These are phyloP conservation scores for Istiophorus platypterus DNA, from an alignment of 2,113 vertebrate species.

Conservation along the genomic window DNA sequence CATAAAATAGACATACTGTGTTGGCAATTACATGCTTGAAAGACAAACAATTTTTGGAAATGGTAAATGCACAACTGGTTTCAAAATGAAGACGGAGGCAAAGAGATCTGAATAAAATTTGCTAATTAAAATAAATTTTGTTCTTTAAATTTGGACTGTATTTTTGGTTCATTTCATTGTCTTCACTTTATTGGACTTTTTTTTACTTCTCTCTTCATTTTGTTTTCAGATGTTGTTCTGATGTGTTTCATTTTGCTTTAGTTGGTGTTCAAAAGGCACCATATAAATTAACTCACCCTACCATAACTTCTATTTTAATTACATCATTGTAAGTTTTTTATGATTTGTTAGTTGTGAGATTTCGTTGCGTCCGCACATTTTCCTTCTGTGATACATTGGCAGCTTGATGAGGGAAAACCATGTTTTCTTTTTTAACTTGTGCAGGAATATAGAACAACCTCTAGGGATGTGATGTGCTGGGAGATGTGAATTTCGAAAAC, in stretches of 20 bases:
- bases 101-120: not conserved
- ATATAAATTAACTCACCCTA: not conserved
- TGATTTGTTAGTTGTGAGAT: not conserved
- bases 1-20: not conserved
- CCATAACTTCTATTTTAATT: not conserved
- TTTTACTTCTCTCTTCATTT: not conserved
- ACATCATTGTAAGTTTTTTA: not conserved
- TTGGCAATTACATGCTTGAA: not conserved
- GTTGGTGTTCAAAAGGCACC: not conserved
- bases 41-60: not conserved
- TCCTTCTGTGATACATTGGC: conserved; percentile 3
- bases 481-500: not conserved
- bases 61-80: not conserved
- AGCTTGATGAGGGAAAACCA: not conserved
- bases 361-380: not conserved
- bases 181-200: not conserved
- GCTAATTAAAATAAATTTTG: not conserved
- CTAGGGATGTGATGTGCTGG: not conserved
- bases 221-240: no score
- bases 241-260: not conserved
- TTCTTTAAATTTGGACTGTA: not conserved
- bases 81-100: not conserved
- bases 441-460: conserved; percentile 1
- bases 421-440: not conserved
- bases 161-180: not conserved